Percentiles rank a stretch among this genome's conserved stretches.
These are phyloP conservation scores for Circaetus gallicus DNA, from an alignment of 2,113 vertebrate species.

Conservation along the genomic window DNA sequence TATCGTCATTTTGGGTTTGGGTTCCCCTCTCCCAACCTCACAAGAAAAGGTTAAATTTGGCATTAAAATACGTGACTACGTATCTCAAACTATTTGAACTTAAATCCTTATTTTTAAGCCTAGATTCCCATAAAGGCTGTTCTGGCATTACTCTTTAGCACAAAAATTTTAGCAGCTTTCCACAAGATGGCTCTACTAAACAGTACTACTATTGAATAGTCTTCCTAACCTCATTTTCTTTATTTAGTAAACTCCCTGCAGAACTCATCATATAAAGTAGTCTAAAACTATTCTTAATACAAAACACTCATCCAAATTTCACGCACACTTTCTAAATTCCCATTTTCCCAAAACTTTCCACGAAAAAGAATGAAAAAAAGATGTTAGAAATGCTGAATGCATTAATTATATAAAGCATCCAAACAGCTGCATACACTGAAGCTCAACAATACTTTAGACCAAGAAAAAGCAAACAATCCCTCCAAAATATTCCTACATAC, in stretches of 20 bases:
- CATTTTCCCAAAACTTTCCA: not conserved
- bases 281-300: not conserved
- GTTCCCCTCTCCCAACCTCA: not conserved
- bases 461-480: not conserved
- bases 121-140: not conserved
- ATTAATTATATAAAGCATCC: not conserved
- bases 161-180: not conserved
- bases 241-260: not conserved
- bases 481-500: not conserved
- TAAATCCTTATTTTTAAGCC: not conserved
- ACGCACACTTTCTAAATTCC: not conserved
- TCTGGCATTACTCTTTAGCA: not conserved
- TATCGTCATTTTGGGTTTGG: rapidly evolving
- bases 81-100: not conserved
- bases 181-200: conserved; percentile 65
- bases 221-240: not conserved
- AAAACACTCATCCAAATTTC: not conserved
- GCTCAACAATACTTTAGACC: not conserved
- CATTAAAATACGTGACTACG: not conserved
- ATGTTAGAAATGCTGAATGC: not conserved
- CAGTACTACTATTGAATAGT: not conserved
- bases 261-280: not conserved
- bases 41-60: not conserved
- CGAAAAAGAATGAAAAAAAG: not conserved
- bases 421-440: not conserved